Base-by-base conservation (phyloP, 2,888 invertebrate species). In the Parochlus steinenii region DNA sequence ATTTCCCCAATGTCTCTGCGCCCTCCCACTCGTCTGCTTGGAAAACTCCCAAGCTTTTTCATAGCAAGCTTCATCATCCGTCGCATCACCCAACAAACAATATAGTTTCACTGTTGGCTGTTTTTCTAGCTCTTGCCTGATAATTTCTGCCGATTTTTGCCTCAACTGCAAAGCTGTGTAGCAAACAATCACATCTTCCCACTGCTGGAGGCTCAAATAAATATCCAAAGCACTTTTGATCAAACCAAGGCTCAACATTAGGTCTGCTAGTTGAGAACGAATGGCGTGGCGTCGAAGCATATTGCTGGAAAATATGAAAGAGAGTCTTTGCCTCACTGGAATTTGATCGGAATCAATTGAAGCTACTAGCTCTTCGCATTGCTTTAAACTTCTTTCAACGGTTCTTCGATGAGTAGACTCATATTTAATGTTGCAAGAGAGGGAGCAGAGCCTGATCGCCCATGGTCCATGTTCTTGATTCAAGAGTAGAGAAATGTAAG, bases 121-220 rank as follows among this genome's bases (percentile, higher is more conserved):
- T 40, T 77, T 69, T 3, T 71, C 69, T 38, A 83, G 58, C 54
- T 89, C 79, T 48, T 87, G 73, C 35, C 72, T 67, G 43, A 97
- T 85, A 26, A 95, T 63, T 55, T 85, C 80, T 6, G 89, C 86
- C 0, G 95, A 93, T 64, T 87, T 87, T 49, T 93, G 87, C 23
- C 76, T 64, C 45, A 89, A 60, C 45, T 87, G 77, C 41, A 95
- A 56, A 41, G 74, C 61, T 25, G 82, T 81, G 52, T 95, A 95
- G 58, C 97, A 97, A 2, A 73, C 68, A 36, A 98, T 83, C 18
- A 90, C 83, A 43, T 89, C 79, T 48, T 93, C 87, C 93, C 95
- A 98, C 16, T 81, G 60, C 45, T 83, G 69, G 16, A 93, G 61
- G 31, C 68, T 62, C 16, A 74, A 58, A 53, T 75, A 89, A 34